Evolutionary conservation across 2,113 vertebrate species (phyloP).

Genomic region (Triplophysa tibetana): DNA sequence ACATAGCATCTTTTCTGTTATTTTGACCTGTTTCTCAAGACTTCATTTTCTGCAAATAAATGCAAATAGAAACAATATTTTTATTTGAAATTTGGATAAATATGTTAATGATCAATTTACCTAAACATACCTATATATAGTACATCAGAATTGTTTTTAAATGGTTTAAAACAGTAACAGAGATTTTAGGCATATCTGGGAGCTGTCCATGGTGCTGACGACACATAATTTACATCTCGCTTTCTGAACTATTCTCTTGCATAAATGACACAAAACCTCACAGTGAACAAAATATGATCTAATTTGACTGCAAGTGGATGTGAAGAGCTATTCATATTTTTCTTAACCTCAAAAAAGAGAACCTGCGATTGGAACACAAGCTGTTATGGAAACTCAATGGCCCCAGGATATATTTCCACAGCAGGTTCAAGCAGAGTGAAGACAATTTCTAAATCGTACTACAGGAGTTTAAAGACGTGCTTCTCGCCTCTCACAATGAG

Average conservation of each 20-base stretch:
- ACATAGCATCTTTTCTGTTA: too few species aligned
- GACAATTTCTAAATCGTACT: background rate
- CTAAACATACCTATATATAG: too few species aligned
- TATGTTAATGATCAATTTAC: too few species aligned
- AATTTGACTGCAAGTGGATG: background rate
- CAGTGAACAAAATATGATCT: background rate
- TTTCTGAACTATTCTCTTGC: background rate
- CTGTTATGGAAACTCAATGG: background rate
- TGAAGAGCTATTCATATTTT: background rate
- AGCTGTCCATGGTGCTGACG: constrained; percentile 31
- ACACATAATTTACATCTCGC: background rate
- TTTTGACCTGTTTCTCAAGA: too few species aligned
- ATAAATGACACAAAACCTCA: background rate
- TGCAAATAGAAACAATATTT: too few species aligned
- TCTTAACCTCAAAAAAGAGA: constrained; percentile 4
- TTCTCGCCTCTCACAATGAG: background rate
- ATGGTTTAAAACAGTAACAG: too few species aligned
- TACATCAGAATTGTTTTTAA: too few species aligned
- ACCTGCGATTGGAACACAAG: background rate
- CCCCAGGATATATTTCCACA: constrained; percentile 15
- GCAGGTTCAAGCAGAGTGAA: constrained; percentile 1
- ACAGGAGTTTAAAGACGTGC: background rate
- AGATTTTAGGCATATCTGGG: background rate
- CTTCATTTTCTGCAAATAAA: too few species aligned
- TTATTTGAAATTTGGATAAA: too few species aligned